Base-by-base conservation (phyloP, 2,888 invertebrate species). In the Lasius fuliginosus region DNA sequence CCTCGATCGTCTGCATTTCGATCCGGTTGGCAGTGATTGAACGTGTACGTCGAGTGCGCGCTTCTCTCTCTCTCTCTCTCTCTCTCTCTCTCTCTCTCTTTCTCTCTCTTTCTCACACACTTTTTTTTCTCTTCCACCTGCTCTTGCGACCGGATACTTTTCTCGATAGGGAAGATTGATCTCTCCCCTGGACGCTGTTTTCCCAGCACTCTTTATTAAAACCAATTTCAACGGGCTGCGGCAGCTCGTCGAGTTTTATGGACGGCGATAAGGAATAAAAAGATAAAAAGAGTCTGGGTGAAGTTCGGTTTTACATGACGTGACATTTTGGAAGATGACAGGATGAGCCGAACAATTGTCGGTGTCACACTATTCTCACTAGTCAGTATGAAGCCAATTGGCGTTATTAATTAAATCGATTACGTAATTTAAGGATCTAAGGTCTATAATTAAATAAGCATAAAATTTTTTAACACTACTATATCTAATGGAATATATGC, bases 1-100 rank as follows among this genome's bases (percentile, higher is more conserved):
- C 64, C 81, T 23, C 79, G 83, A 79, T 83, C 82, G 75, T 77
- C 77, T 67, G 49, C 53, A 62, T 77, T 76, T 83, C 82, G 77
- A 83, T 77, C 77, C 82, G 65, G 36, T 33, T 83, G 82, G 82
- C 82, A 83, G 46, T 83, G 82, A 83, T 83, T 77, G 77, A 83
- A 56, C 77, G 76, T 75, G 46, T 12, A 40, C 46, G 83, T 67
- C 67, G 69, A 68, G 68, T 23, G 11, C 60, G 60, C 73, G 46
- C 15, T n/a, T 82, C 81, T 84, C 85, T 30, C 77, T 42, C 67
- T 42, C n/a, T 68, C 60, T 53, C 58, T 76, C 49, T 18, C 1
- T 5, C 18, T 18, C 6, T 18, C n/a, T 82, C 81, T 84, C 85
- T 30, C 77, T 42, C 67, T 42, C n/a, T 68, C 60, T 53, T 49